These are phyloP conservation scores for Microcebus griseorufus DNA, from an alignment of 2,113 vertebrate species.

Conservation along the genomic window DNA sequence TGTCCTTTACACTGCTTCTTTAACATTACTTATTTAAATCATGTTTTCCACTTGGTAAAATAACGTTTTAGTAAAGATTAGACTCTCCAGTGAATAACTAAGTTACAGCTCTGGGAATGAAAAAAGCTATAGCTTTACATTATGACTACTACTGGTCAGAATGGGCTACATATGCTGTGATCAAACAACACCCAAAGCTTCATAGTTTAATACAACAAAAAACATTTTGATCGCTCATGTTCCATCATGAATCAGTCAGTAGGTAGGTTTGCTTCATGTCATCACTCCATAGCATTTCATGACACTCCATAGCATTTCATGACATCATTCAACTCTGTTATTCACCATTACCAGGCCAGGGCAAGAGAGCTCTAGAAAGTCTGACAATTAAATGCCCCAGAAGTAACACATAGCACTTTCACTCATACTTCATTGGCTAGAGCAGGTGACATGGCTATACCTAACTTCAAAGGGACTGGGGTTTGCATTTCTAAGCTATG, in stretches of 20 bases:
- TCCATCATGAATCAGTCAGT: neutral
- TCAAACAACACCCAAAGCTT: neutral
- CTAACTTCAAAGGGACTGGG: neutral
- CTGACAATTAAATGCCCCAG: neutral
- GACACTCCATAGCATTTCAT: neutral
- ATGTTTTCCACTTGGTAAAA: neutral
- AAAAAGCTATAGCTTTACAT: neutral
- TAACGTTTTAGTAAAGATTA: conserved; percentile 30
- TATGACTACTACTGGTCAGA: neutral
- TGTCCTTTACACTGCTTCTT: neutral
- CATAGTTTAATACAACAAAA: neutral
- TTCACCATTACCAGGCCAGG: neutral
- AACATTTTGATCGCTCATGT: neutral
- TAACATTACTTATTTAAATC: neutral
- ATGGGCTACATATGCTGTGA: neutral
- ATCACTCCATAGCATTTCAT: neutral
- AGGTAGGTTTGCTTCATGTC: neutral
- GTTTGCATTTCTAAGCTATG: neutral
- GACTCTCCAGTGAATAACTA: neutral
- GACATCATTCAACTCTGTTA: neutral
- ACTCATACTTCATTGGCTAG: neutral
- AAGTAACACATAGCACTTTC: neutral
- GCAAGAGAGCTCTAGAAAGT: neutral
- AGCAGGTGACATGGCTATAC: neutral
- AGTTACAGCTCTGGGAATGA: neutral